Evolutionary conservation across 2,888 invertebrate species (phyloP), one percentile per base, ranked within the genome.

Genomic region (Pseudococcus jackbeardsleyi): DNA sequence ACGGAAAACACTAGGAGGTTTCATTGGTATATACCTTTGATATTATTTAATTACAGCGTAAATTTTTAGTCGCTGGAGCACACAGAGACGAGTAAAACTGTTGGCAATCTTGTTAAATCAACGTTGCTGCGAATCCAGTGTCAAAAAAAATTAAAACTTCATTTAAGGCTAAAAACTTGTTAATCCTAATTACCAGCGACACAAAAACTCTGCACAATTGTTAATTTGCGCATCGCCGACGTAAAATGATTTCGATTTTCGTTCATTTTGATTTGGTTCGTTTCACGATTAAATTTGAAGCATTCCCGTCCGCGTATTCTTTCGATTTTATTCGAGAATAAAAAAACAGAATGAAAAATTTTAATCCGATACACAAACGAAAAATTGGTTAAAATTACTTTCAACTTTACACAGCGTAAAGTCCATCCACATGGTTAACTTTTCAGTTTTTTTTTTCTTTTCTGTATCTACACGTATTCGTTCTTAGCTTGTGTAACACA

Each of bases 11-110:
- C 68, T 26, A 22, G 26, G 22, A 68, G 68, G 26, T 2, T 68
- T 68, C 68, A 26, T 68, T 26, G 68, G 68, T 26, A 68, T 68
- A 68, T 68, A 68, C 68, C 68, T 68, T 68, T 22, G 68, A 68
- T 26, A 68, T 68, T 68, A 68, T 68, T 68, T 26, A 68, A 68
- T 68, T 68, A 68, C 54, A n/a, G 54, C 54, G 4, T 54, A 11
- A 68, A 68, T 68, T 68, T 68, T 68, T 68, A 68, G 68, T 26
- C 26, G 26, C 54, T 54, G 68, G 8, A 12, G 8, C 64, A n/a
- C 19, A 64, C 64, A 64, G 5, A 19, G 68, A 42, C 3, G 42
- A 42, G 42, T 3, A 42, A 54, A 54, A 54, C n/a, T 26, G 68
- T 15, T 12, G 68, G 26, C 68, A 68, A 68, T 68, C 68, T 68